Conservation (phyloP, 2,797 vertebrate genomes). For the Hemibagrus guttatus region DNA sequence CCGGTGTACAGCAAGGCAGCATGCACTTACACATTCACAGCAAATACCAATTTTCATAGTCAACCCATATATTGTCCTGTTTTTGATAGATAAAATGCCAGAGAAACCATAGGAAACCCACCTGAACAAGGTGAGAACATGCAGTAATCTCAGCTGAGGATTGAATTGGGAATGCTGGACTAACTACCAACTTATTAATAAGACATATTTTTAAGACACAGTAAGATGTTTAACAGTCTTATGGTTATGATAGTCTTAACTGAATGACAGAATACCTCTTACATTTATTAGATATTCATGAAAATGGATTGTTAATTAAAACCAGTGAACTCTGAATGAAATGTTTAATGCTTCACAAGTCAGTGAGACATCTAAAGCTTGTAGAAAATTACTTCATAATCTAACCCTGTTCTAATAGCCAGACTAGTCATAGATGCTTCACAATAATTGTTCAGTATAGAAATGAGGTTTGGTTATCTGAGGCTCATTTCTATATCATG, state of each 20-base stretch:
- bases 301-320: conserved; percentile 14
- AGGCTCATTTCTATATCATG: neutral
- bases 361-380: neutral
- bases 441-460: neutral
- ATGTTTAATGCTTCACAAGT: conserved; percentile 5
- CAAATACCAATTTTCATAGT: neutral
- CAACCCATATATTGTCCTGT: neutral
- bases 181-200: neutral
- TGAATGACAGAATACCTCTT: neutral
- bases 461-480: conserved; percentile 17
- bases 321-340: neutral
- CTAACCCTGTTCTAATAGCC: neutral
- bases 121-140: neutral
- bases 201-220: neutral
- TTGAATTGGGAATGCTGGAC: neutral
- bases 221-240: neutral
- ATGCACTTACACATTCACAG: neutral
- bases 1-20: neutral
- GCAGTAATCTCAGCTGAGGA: neutral
- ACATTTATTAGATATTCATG: conserved; percentile 11
- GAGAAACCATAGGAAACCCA: neutral
- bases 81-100: neutral
- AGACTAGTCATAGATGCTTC: neutral
- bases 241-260: neutral
- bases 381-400: conserved; percentile 12